phyloP scores from a whole-genome alignment of 92 coral and sea anemone species.

The Heteractis magnifica region DNA sequence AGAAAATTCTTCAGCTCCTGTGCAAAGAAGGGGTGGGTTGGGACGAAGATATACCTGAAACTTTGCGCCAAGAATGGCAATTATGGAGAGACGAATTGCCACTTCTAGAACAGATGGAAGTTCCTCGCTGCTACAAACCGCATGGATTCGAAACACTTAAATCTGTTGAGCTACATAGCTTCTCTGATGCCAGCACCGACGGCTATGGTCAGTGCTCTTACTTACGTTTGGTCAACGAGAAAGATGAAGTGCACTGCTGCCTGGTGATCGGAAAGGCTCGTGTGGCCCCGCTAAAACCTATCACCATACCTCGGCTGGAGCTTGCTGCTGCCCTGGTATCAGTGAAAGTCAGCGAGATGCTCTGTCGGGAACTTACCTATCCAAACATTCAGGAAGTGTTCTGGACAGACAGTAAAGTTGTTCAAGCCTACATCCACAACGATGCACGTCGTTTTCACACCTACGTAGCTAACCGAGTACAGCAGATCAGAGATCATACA shows the following conservation, averaged over 20 bases:
- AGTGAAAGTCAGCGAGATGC: background rate
- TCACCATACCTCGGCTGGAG: conserved; percentile 1
- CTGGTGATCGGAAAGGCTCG: background rate
- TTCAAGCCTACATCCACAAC: too few relatives aligned
- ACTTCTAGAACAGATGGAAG: background rate
- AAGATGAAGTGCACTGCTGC: background rate
- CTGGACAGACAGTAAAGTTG: too few relatives aligned
- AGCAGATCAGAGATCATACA: too few relatives aligned
- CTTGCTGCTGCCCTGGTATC: background rate
- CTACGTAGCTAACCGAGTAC: too few relatives aligned
- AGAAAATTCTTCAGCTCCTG: background rate
- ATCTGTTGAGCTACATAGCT: background rate
- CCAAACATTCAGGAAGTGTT: too few relatives aligned
- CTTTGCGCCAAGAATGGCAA: conserved; percentile 13
- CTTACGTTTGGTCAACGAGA: background rate
- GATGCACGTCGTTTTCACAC: too few relatives aligned
- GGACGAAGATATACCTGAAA: conserved; percentile 23
- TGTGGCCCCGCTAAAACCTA: background rate
- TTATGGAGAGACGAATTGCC: conserved; percentile 13
- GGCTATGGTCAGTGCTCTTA: background rate
- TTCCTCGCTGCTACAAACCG: too few relatives aligned
- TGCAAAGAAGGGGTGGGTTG: conserved; percentile 19
- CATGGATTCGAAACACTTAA: too few relatives aligned
- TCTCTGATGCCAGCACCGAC: background rate
- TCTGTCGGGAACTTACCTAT: too few relatives aligned